These are phyloP conservation scores for Pollenia griseotomentosa DNA, from an alignment of 2,888 invertebrate species.

Conservation along the genomic window DNA sequence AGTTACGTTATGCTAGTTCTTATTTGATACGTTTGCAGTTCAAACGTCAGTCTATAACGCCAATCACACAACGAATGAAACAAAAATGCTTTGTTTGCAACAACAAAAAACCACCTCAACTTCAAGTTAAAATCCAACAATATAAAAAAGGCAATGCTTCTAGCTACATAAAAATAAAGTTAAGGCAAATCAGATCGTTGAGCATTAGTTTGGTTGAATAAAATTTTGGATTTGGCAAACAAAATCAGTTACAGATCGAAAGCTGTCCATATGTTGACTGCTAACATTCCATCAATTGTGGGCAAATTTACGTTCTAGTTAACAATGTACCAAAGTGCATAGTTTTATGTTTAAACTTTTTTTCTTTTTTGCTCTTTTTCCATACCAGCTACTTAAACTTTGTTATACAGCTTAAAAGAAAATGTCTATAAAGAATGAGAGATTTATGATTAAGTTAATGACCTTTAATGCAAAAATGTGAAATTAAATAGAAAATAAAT, in stretches of 20 bases:
- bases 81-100: constrained; percentile 28
- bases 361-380: constrained; percentile 6
- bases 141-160: constrained; percentile 58
- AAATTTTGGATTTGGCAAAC: constrained; percentile 56
- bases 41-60: constrained; percentile 71
- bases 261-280: constrained; percentile 74
- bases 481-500: constrained; percentile 48
- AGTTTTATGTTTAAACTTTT: constrained; percentile 20
- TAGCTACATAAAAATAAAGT: constrained; percentile 61
- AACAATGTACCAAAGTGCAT: constrained; percentile 58
- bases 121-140: constrained; percentile 41
- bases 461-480: constrained; percentile 58
- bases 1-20: constrained; percentile 66
- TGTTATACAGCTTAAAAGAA: constrained; percentile 20
- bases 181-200: constrained; percentile 71
- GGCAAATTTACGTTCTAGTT: constrained; percentile 71
- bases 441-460: constrained; percentile 69
- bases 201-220: constrained; percentile 64
- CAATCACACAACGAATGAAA: constrained; percentile 59
- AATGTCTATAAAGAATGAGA: constrained; percentile 35
- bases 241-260: constrained; percentile 70
- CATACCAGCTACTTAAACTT: constrained; percentile 53
- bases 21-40: constrained; percentile 72
- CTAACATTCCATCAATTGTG: constrained; percentile 74
- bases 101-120: constrained; percentile 20